These are phyloP conservation scores for Turritopsis dohrnii DNA, from an alignment of 30 jellyfish, hydroid and myxozoan genomes.

Conservation along the genomic window DNA sequence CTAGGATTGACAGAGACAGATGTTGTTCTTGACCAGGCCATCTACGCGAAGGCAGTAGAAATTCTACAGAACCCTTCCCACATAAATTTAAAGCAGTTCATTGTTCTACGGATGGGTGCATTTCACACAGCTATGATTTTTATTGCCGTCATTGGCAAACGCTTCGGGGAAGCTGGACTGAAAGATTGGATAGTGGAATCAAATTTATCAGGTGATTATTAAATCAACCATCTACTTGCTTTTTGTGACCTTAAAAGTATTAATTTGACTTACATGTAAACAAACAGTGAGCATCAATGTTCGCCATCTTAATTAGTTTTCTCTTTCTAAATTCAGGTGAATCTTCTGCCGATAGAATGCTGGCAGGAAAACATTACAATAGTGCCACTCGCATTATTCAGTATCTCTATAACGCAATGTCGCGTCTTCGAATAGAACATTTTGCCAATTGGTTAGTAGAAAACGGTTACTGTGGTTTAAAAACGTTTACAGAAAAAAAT, in stretches of 20 bases:
- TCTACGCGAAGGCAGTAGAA: slow-evolving; percentile 48
- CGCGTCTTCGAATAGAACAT: background rate
- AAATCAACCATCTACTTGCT: no score
- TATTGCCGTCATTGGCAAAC: slow-evolving; percentile 42
- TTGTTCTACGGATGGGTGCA: slow-evolving; percentile 46
- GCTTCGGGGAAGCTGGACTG: slow-evolving; percentile 46
- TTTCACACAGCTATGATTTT: slow-evolving; percentile 33
- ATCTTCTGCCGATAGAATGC: background rate
- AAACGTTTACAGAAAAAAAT: background rate
- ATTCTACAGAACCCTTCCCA: slow-evolving; percentile 15
- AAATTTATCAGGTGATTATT: slow-evolving; percentile 11
- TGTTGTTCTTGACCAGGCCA: slow-evolving; percentile 39
- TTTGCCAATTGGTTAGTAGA: background rate
- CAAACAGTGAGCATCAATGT: background rate
- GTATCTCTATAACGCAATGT: background rate
- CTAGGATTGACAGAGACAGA: slow-evolving; percentile 37
- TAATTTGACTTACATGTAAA: slow-evolving; percentile 6
- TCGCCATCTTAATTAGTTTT: background rate
- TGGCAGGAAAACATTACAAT: background rate
- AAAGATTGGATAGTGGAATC: slow-evolving; percentile 32
- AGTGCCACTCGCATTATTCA: background rate
- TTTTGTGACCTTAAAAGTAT: no score
- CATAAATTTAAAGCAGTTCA: slow-evolving; percentile 18
- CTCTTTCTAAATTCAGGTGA: background rate
- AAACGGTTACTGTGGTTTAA: background rate